phyloP scores from a whole-genome alignment of 2,888 invertebrate species.

The Abrostola triplasia region DNA sequence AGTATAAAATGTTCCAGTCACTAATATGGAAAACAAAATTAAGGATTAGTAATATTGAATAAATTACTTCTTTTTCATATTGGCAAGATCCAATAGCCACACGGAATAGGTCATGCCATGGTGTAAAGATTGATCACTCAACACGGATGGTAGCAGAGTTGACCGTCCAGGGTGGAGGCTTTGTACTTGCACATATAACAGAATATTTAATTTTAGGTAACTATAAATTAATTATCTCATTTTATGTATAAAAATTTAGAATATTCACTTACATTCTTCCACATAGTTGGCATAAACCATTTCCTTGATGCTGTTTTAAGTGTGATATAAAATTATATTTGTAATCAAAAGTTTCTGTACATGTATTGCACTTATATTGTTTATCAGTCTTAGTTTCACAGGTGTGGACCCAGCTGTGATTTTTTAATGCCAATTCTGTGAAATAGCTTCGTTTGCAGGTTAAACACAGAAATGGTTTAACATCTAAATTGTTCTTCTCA shows the following conservation, averaged over 20 bases:
- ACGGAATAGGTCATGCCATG: too few relatives aligned
- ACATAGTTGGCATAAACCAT: slow-evolving; percentile 90
- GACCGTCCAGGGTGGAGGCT: too few relatives aligned
- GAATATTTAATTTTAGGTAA: too few relatives aligned
- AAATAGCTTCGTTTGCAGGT: slow-evolving; percentile 87
- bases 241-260: neutral
- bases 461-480: slow-evolving; percentile 87
- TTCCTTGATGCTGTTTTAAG: slow-evolving; percentile 89
- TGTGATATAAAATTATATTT: slow-evolving; percentile 90
- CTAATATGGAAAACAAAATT: too few relatives aligned
- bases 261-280: slow-evolving; percentile 89
- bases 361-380: slow-evolving; percentile 86
- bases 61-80: too few relatives aligned
- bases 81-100: too few relatives aligned
- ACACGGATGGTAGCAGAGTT: too few relatives aligned
- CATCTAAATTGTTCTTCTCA: slow-evolving; percentile 16
- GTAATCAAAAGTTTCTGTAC: slow-evolving; percentile 89
- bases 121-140: too few relatives aligned
- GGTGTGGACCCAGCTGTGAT: slow-evolving; percentile 89
- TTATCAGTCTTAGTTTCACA: slow-evolving; percentile 65
- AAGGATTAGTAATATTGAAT: too few relatives aligned
- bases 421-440: slow-evolving; percentile 89
- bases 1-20: too few relatives aligned
- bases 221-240: slow-evolving; percentile 10
- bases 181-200: too few relatives aligned